Evolutionary conservation across 2,888 invertebrate species (phyloP).

Genomic region (Tipula lateralis): DNA sequence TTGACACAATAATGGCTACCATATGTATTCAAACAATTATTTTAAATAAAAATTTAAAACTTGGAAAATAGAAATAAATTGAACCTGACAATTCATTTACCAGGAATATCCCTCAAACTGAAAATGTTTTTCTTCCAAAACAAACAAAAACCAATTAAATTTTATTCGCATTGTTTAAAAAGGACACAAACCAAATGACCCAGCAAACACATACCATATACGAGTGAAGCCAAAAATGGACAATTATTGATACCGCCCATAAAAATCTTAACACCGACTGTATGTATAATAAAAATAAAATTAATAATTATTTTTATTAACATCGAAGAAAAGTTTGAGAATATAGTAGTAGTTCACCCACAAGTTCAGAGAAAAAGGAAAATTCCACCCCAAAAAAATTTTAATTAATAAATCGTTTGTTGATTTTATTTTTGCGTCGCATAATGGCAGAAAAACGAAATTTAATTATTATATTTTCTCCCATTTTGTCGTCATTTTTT

Average conservation of each 20-base stretch:
- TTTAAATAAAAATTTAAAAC: too few relatives aligned
- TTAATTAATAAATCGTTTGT: constrained; percentile 24
- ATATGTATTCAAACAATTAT: too few relatives aligned
- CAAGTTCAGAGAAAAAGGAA: not conserved
- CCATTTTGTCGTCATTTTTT: not conserved
- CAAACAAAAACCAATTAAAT: not conserved
- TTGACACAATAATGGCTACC: too few relatives aligned
- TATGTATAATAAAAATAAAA: not conserved
- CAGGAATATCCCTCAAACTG: too few relatives aligned
- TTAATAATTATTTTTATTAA: not conserved
- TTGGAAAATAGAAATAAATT: too few relatives aligned
- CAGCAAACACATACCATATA: too few relatives aligned
- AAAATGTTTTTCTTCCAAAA: too few relatives aligned
- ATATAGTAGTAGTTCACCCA: not conserved
- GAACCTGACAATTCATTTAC: too few relatives aligned
- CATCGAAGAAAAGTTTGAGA: not conserved
- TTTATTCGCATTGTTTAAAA: not conserved
- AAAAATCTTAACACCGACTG: not conserved
- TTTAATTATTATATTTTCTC: not conserved
- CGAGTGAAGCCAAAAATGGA: not conserved
- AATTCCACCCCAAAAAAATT: not conserved
- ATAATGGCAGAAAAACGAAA: not conserved
- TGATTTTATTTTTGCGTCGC: not conserved
- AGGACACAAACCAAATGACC: not conserved
- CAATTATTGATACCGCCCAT: not conserved